Base-by-base conservation (phyloP, 2,113 vertebrate species). In the Clarias magur region DNA sequence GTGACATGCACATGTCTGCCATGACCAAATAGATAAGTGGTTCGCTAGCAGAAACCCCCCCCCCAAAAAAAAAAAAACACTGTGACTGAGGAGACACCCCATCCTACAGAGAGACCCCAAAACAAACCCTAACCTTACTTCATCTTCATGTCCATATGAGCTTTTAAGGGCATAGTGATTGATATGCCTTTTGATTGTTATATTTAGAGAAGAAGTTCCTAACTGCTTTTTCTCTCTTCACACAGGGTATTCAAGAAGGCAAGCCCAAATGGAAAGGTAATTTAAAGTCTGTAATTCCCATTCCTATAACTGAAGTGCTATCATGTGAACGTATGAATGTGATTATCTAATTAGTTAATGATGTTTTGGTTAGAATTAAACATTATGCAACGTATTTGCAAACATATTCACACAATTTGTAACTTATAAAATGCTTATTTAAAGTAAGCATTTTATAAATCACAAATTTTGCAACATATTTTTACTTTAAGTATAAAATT, bases 171-270 rank as follows among this genome's bases (percentile, higher is more conserved):
- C 19, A 19, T 34, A 3, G 68, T 16, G 16, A 38, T 34, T 19
- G 67, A 34, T 68, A 16, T 70, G 30, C 3, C 34, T 9, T 67
- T 67, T 27, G 4, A 13, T 3, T 25, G 11, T 25, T 53, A 25
- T 2, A n/a, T 78, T 25, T 56, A 78, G 25, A 27, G 27, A 27
- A 27, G 16, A 15, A 27, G 57, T 57, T 54, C 75, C 59, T 21
- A 80, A 80, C 16, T 59, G 27, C 1, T 38, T 38, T n/a, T 38
- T 81, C 23, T 60, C 89, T 89, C 93, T 92, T 73, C 30, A 27
- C 70, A 83, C 93, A 97, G 97, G 89, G 97, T 97, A 42, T 97
- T 97, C 93, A 97, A 97, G 93, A 97, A 97, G 87, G 96, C 97
- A 25, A 97, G 97, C 91, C 97, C 97, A 0, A 97, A 97, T 92